Conservation (phyloP, 1,140 invertebrate species). For the Bombyx mandarina region DNA sequence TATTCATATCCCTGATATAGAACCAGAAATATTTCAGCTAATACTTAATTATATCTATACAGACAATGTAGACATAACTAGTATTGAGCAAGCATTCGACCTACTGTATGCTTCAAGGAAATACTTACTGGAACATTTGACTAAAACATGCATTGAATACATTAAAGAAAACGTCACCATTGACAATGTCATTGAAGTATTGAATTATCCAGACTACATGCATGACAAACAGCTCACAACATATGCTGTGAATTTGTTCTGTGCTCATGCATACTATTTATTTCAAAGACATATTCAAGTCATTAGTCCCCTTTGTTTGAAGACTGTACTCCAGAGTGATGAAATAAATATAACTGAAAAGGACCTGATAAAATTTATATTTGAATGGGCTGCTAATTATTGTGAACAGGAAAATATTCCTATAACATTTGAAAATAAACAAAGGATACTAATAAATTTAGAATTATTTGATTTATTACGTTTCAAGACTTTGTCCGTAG, state of each 20-base stretch:
- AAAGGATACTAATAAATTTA: constrained; percentile 50
- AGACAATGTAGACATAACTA: constrained; percentile 62
- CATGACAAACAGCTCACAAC: constrained; percentile 58
- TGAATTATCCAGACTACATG: constrained; percentile 71
- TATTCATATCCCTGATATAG: constrained; percentile 69
- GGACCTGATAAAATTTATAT: constrained; percentile 59
- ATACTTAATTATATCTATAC: constrained; percentile 73
- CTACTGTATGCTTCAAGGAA: constrained; percentile 72
- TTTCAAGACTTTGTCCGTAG: constrained; percentile 38
- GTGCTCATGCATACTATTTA: constrained; percentile 62
- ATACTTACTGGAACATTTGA: constrained; percentile 71
- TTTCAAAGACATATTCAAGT: constrained; percentile 59
- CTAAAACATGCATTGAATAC: constrained; percentile 60
- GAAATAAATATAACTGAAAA: constrained; percentile 63
- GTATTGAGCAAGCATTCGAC: constrained; percentile 70
- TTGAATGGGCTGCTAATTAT: constrained; percentile 67
- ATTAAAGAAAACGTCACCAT: constrained; percentile 66
- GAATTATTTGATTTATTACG: constrained; percentile 48
- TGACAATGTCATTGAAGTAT: constrained; percentile 67
- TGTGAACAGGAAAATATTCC: constrained; percentile 54
- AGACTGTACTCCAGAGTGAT: constrained; percentile 57
- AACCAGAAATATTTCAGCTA: constrained; percentile 69
- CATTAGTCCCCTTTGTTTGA: constrained; percentile 58
- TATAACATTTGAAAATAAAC: constrained; percentile 45
- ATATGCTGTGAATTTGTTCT: constrained; percentile 63